Percentiles rank a stretch among this genome's conserved stretches.
Evolutionary conservation across 2,888 invertebrate genomes (phyloP).

Genomic region (Scrobipalpa atriplicella): DNA sequence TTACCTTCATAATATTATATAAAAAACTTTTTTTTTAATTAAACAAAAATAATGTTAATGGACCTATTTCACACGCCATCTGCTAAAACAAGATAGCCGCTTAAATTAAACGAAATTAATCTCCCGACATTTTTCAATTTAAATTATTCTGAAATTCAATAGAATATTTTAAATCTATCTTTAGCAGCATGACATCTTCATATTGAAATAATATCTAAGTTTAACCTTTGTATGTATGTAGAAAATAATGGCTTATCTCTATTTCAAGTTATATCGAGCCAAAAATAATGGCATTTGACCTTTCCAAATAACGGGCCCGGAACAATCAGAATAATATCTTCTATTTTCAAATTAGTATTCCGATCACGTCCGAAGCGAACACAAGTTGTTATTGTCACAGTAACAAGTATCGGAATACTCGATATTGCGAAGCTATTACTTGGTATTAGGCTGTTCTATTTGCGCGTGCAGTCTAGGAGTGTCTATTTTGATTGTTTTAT

Average conservation of each 20-base stretch:
- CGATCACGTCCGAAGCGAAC: not conserved
- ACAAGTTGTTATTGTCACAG: slow-evolving; percentile 18
- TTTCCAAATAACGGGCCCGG: not conserved
- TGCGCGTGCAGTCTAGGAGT: slow-evolving; percentile 1
- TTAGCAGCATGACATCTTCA: no score
- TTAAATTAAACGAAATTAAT: no score
- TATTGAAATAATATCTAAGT: no score
- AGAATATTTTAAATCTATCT: no score
- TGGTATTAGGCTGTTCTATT: not conserved
- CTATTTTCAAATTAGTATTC: slow-evolving; percentile 9
- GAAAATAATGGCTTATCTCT: not conserved
- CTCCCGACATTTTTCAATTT: no score
- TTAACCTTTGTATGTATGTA: no score
- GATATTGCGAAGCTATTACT: slow-evolving; percentile 6
- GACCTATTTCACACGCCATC: no score
- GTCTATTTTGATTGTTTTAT: not conserved
- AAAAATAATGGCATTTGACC: slow-evolving; percentile 1
- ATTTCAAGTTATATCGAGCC: not conserved
- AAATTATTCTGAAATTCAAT: no score
- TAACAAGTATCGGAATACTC: slow-evolving; percentile 16
- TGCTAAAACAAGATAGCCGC: no score
- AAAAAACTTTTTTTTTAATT: no score
- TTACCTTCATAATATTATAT: no score
- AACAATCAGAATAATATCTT: slow-evolving; percentile 6
- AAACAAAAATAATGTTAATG: no score